Evolutionary conservation across 2,888 invertebrate genomes (phyloP), one percentile per base, ranked within the genome.

Genomic region (Catocala nupta): DNA sequence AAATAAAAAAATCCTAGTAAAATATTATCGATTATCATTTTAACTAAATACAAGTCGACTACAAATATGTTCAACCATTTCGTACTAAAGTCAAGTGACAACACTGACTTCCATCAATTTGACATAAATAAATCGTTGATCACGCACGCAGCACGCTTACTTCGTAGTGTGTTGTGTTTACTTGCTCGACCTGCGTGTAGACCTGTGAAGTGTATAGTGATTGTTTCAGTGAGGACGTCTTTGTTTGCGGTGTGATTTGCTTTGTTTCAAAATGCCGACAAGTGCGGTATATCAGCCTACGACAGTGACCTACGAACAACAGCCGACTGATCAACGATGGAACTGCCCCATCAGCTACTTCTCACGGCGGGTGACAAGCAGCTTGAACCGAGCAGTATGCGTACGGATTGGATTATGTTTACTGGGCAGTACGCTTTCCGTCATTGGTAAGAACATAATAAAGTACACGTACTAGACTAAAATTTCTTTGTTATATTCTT

Each of bases 271-370:
- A 86, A 96, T 96, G 96, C 96, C 96, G 75, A 95, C 95, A 61
- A 96, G 96, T 85, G 96, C 96, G 65, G 97, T 97, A 53, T 97
- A 97, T 90, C 97, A 97, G 87, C 97, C 97, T 12, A 97, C 97
- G 68, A 97, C 97, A 73, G 96, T 96, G 72, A 96, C 96, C 59
- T 97, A 96, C 85, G 96, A 96, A 86, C 95, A 95, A 75, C 94
- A 94, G 77, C 93, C 94, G n/a, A 87, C 83, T 54, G 95, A 95
- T 64, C 94, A 95, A 88, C 85, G 95, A 85, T 89, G 95, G 95
- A 86, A 93, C 91, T 90, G 94, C 88, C 91, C 95, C 82, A 87
- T 95, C 93, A 92, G 95, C 90, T 89, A 91, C 88, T 89, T 94
- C 90, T 88, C 94, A 75, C 93, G 94, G 34, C 88, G 94, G 44